Conservation (phyloP, 1,140 invertebrate species). For the Camponotus pennsylvanicus region DNA sequence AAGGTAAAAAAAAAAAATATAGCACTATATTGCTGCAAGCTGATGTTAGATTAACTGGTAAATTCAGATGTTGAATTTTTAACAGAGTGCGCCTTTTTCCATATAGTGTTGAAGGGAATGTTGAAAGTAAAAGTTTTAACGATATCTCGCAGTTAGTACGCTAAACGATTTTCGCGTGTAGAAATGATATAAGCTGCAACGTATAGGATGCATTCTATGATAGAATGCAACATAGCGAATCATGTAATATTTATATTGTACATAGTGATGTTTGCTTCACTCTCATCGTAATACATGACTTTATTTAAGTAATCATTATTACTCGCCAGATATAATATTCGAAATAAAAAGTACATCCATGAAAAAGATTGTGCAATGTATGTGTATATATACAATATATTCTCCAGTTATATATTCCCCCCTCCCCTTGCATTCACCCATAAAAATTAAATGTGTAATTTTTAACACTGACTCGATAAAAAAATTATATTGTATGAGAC, state of each 20-base stretch:
- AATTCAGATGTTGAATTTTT: conserved; percentile 62
- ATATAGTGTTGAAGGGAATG: conserved; percentile 58
- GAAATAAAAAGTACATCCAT: conserved; percentile 56
- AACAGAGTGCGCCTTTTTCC: conserved; percentile 57
- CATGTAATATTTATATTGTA: conserved; percentile 76
- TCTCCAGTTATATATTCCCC: not conserved
- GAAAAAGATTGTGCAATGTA: not conserved
- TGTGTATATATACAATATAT: not conserved
- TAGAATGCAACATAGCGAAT: conserved; percentile 69
- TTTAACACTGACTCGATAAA: no score
- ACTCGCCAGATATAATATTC: conserved; percentile 62
- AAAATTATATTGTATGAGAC: not conserved
- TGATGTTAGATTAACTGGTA: conserved; percentile 52
- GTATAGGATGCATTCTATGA: conserved; percentile 57
- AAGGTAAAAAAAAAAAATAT: conserved; percentile 36
- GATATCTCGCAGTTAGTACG: conserved; percentile 64
- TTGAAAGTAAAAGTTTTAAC: conserved; percentile 63
- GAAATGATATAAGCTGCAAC: conserved; percentile 59
- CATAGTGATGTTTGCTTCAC: conserved; percentile 72
- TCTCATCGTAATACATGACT: conserved; percentile 71
- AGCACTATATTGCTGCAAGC: conserved; percentile 53
- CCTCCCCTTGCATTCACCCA: not conserved
- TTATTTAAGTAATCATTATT: conserved; percentile 73
- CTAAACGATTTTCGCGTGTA: conserved; percentile 56
- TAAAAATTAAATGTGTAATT: not conserved